phyloP scores from a whole-genome alignment of 2,113 vertebrate genomes.

The Nibea albiflora region DNA sequence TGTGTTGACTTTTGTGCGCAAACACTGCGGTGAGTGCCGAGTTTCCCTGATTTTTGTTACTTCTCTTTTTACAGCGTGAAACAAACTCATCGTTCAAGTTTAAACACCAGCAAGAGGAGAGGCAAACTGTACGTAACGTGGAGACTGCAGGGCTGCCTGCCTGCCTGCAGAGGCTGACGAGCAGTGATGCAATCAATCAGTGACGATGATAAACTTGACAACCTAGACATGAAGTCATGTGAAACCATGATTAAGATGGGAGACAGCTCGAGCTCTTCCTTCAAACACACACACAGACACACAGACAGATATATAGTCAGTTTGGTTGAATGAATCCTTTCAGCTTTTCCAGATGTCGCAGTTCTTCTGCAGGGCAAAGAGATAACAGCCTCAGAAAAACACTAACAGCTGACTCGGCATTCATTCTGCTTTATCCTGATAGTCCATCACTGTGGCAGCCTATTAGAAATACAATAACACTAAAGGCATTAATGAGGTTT shows the following conservation, averaged over 20 bases:
- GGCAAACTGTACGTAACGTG: neutral
- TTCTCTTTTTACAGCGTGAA: constrained; percentile 28
- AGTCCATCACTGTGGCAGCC: constrained; percentile 50
- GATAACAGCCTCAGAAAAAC: constrained; percentile 13
- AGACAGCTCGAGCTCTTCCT: neutral
- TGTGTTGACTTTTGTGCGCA: neutral
- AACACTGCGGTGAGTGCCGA: neutral
- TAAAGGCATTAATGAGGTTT: constrained; percentile 67
- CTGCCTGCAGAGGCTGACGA: neutral
- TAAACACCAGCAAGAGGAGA: constrained; percentile 21
- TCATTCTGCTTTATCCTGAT: constrained; percentile 20
- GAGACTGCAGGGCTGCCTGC: neutral
- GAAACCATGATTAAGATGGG: neutral
- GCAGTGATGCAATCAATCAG: constrained; percentile 16
- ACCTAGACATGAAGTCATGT: constrained; percentile 2
- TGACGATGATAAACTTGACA: neutral
- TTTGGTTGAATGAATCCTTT: constrained; percentile 7
- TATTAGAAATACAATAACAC: constrained; percentile 70
- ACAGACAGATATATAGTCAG: neutral
- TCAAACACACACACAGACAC: constrained; percentile 2
- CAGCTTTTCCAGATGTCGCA: constrained; percentile 11
- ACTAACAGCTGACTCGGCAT: constrained; percentile 38
- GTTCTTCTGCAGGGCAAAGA: constrained; percentile 29
- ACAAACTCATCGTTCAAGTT: neutral
- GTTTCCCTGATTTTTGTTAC: constrained; percentile 32